A percentile compares a stretch with the other conserved stretches of the same genome.
Conservation (phyloP, 2,888 invertebrate genomes). For the Dasypogon diadema region DNA sequence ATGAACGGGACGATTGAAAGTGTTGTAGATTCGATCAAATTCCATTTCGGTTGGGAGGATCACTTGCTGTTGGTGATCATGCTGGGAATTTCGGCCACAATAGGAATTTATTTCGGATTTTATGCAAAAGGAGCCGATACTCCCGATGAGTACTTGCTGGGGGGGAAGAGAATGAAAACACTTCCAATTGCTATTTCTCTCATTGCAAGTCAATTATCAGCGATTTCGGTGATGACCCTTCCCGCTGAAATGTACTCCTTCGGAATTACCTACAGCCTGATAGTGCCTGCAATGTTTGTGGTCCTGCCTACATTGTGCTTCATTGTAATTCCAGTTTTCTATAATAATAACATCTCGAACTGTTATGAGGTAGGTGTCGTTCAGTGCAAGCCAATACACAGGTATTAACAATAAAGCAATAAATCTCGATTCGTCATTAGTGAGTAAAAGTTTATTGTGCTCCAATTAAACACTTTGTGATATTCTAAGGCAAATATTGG, state of each 20-base stretch:
- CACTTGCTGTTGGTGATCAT: slow-evolving; percentile 70
- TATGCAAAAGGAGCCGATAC: slow-evolving; percentile 65
- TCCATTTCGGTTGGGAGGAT: slow-evolving; percentile 61
- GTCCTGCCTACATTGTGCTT: slow-evolving; percentile 60
- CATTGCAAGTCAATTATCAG: slow-evolving; percentile 71
- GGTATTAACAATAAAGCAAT: too few relatives aligned
- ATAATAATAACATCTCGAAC: slow-evolving; percentile 66
- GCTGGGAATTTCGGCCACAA: slow-evolving; percentile 69
- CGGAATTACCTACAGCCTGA: slow-evolving; percentile 67
- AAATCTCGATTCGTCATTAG: too few relatives aligned
- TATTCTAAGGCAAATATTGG: neutral
- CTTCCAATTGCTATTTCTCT: slow-evolving; percentile 74
- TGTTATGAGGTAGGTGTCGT: slow-evolving; percentile 61
- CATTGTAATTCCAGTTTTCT: slow-evolving; percentile 68
- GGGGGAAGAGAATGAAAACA: slow-evolving; percentile 69
- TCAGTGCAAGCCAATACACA: too few relatives aligned
- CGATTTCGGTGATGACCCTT: slow-evolving; percentile 69
- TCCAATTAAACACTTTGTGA: neutral
- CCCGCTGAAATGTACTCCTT: slow-evolving; percentile 70
- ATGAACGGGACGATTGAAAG: slow-evolving; percentile 40
- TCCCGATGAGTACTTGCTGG: slow-evolving; percentile 69
- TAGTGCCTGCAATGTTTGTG: slow-evolving; percentile 64
- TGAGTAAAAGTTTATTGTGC: neutral
- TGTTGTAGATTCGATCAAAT: slow-evolving; percentile 3
- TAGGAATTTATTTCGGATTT: slow-evolving; percentile 71